Conservation (phyloP, 2,888 invertebrate species). For the Andrena flavipes region DNA sequence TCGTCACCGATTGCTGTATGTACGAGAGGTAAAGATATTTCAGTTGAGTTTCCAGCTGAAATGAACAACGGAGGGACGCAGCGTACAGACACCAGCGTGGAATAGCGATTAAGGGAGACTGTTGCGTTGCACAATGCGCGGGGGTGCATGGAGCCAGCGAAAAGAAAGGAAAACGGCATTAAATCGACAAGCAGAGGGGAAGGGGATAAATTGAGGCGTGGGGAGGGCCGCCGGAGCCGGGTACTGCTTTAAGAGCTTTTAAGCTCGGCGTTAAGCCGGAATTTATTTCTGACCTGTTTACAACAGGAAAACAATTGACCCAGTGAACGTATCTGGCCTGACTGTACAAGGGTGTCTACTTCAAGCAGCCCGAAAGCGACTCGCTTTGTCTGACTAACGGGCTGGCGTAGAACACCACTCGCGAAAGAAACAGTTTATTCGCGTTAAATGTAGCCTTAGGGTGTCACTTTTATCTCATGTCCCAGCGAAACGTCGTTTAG, state of each 20-base stretch:
- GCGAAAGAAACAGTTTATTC: constrained; percentile 70
- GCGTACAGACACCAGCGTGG: not conserved
- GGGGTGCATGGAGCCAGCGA: not conserved
- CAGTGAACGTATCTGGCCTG: constrained; percentile 33
- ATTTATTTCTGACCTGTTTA: constrained; percentile 81
- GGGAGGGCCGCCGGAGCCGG: constrained; percentile 60
- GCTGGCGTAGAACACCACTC: constrained; percentile 44
- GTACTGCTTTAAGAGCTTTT: constrained; percentile 80
- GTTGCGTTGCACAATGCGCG: not conserved
- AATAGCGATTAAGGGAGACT: not conserved
- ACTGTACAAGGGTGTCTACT: constrained; percentile 54
- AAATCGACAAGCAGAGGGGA: constrained; percentile 53
- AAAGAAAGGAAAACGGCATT: constrained; percentile 21
- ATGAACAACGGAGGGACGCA: not conserved
- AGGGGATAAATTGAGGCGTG: constrained; percentile 67
- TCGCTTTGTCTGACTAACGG: constrained; percentile 65
- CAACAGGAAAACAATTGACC: constrained; percentile 79
- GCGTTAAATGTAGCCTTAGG: constrained; percentile 62
- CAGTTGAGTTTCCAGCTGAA: not conserved
- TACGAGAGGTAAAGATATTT: not conserved
- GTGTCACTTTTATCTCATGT: constrained; percentile 50
- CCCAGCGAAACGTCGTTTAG: constrained; percentile 1
- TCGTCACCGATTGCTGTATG: no score
- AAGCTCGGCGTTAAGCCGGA: constrained; percentile 79
- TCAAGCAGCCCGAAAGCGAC: constrained; percentile 51